A percentile compares a stretch with the other conserved stretches of the same genome.
Conservation (phyloP, 1,140 invertebrate species). For the Caenorhabditis briggsae region DNA sequence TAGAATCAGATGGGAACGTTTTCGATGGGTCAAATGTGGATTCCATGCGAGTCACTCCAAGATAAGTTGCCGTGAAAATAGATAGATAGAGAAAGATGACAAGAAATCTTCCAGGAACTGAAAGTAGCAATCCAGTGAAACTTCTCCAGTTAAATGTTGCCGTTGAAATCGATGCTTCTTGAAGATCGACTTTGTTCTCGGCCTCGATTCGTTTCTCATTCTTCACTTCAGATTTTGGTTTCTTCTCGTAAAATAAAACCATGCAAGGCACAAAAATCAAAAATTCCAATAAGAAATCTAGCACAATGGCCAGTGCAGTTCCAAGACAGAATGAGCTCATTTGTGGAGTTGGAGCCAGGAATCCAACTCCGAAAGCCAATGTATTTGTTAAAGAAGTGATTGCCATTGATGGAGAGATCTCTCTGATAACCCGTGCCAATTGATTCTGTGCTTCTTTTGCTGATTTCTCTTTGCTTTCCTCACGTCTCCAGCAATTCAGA, state of each 20-base stretch:
- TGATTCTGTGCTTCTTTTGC: constrained; percentile 47
- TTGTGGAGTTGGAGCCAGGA: constrained; percentile 71
- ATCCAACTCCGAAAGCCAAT: constrained; percentile 72
- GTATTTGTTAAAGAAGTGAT: constrained; percentile 75
- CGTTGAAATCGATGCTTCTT: not conserved
- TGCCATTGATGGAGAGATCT: constrained; percentile 68
- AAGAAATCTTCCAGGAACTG: constrained; percentile 58
- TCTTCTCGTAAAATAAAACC: constrained; percentile 62
- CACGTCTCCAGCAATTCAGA: constrained; percentile 70
- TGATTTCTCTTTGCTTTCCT: constrained; percentile 22
- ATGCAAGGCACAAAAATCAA: constrained; percentile 70
- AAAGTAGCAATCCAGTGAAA: constrained; percentile 68
- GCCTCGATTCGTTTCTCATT: constrained; percentile 3
- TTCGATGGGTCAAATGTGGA: constrained; percentile 72
- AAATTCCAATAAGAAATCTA: constrained; percentile 75
- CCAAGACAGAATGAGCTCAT: constrained; percentile 71
- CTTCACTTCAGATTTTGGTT: constrained; percentile 36
- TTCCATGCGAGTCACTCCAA: constrained; percentile 70
- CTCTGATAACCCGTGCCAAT: constrained; percentile 56
- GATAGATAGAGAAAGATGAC: constrained; percentile 62
- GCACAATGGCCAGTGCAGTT: constrained; percentile 71
- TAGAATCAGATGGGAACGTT: constrained; percentile 68
- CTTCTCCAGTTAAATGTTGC: constrained; percentile 60
- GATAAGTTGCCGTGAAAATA: constrained; percentile 65
- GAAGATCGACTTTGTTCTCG: not conserved